Evolutionary conservation across 1,140 invertebrate genomes (phyloP).

Genomic region (Hypsibius dujardini): DNA sequence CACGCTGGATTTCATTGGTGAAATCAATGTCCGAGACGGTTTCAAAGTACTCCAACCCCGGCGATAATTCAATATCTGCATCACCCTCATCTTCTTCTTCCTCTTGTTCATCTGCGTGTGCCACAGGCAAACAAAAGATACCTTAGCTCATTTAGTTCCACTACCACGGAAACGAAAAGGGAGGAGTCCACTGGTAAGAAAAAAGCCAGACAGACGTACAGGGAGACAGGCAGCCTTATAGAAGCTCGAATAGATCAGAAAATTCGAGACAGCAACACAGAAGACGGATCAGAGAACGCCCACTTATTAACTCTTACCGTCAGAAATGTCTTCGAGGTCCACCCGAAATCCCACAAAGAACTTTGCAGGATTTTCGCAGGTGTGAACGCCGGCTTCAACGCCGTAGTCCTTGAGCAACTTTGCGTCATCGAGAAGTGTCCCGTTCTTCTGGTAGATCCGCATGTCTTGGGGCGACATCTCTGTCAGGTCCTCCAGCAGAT

Average conservation of each 20-base stretch:
- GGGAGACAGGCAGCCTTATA: not conserved
- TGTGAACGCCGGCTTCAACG: not conserved
- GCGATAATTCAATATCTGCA: not conserved
- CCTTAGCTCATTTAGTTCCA: no score
- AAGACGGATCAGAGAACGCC: no score
- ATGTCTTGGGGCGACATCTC: conserved; percentile 3
- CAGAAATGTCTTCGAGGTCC: not conserved
- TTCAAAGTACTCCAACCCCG: conserved; percentile 8
- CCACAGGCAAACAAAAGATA: no score
- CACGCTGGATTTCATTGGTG: not conserved
- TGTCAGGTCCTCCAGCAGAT: not conserved
- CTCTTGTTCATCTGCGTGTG: not conserved
- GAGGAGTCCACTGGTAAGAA: no score
- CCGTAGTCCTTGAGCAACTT: conserved; percentile 1
- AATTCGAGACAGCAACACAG: not conserved
- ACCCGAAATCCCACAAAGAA: conserved; percentile 6
- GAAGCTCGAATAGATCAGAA: not conserved
- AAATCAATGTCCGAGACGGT: conserved; percentile 14
- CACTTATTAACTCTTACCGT: not conserved
- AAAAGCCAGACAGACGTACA: no score
- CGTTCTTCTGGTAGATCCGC: not conserved
- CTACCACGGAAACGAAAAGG: no score
- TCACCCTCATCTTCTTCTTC: conserved; percentile 8
- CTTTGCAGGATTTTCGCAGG: not conserved
- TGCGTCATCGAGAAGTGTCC: not conserved